Evolutionary conservation across 92 coral and sea anemone genomes (phyloP).

Genomic region (Phenganax subtilis): DNA sequence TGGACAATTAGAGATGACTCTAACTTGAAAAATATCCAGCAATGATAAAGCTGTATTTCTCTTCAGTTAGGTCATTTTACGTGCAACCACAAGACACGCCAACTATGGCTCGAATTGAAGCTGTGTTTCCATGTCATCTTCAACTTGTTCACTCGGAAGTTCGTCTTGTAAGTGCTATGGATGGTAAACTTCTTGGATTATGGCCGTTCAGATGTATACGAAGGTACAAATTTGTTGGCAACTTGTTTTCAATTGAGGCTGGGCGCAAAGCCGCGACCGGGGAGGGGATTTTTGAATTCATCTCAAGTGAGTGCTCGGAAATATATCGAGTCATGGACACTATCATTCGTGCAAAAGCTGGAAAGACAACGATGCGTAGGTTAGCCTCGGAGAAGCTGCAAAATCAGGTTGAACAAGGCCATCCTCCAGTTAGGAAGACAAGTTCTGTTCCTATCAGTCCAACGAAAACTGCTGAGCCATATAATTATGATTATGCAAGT

Average conservation of each 20-base stretch:
- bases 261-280: constrained; percentile 98
- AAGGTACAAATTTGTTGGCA: constrained; percentile 81
- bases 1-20: neutral
- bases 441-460: constrained; percentile 1
- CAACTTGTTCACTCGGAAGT: constrained; percentile 78
- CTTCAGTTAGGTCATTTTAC: constrained; percentile 74
- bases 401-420: neutral
- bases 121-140: constrained; percentile 64
- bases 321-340: constrained; percentile 81
- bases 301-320: constrained; percentile 81
- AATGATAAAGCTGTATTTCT: neutral
- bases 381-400: constrained; percentile 11
- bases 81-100: constrained; percentile 74
- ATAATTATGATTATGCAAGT: constrained; percentile 25
- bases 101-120: constrained; percentile 67
- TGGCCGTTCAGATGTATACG: constrained; percentile 98
- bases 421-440: constrained; percentile 4
- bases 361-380: constrained; percentile 26
- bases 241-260: constrained; percentile 84
- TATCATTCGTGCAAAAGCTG: constrained; percentile 80
- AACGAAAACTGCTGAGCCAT: neutral
- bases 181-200: constrained; percentile 79
- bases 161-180: constrained; percentile 70
- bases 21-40: no score
- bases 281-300: constrained; percentile 78